Evolutionary conservation across 2,888 invertebrate species (phyloP), one percentile per base, ranked within the genome.

Genomic region (Tachystola acroxantha): DNA sequence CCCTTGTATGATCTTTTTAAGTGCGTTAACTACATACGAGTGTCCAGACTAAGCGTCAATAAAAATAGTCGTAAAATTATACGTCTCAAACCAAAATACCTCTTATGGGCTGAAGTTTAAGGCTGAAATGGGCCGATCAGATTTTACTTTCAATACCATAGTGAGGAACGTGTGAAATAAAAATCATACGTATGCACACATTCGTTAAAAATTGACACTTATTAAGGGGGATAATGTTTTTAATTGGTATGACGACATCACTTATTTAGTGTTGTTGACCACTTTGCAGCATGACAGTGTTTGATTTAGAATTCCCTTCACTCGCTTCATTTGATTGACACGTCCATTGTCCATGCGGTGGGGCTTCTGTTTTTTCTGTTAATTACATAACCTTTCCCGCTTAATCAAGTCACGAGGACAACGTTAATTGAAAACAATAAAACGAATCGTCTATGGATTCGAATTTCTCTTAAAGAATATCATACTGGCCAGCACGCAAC

Each of bases 131-230:
- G 44, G 43, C 10, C 36, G 34, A 29, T 27, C 16, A 32, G 29
- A 33, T 37, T 39, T 40, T 42, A 48, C 50, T 56, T 57, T 56
- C 61, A 67, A 66, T 67, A 67, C 66, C 51, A 48, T 50, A 57
- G 63, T 53, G 62, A 67, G 68, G 72, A 72, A 82, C 76, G 85
- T 82, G 85, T 82, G 81, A 84, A 72, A 80, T 82, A 80, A 84
- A 84, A 86, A 86, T 86, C 84, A 81, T 81, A 68, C 75, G 77
- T 80, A 80, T 76, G 78, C 84, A 84, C 84, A 79, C 85, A 84
- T 86, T 85, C 79, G 82, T 86, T 86, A 84, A 77, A 80, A 82
- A 85, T 84, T 86, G 86, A 85, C 86, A 86, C 85, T 82, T 85
- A 84, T 84, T 84, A 85, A 84, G 66, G 73, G 77, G 76, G 76